A percentile compares a stretch with the other conserved stretches of the same genome.
Evolutionary conservation across 2,797 vertebrate species (phyloP).

Genomic region (Dermochelys coriacea): DNA sequence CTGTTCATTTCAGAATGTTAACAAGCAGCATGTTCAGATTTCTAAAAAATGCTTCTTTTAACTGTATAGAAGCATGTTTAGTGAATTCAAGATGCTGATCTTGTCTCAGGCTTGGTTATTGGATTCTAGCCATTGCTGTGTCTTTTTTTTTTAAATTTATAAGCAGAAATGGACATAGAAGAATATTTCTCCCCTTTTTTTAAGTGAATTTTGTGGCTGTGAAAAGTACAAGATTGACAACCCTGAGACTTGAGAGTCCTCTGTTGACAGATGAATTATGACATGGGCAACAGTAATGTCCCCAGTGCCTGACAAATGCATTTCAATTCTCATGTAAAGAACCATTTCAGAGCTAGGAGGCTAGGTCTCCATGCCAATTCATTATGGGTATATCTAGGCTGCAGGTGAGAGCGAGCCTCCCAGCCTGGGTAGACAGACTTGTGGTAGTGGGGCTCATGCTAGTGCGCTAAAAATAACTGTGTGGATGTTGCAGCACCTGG

Average conservation of each 20-base stretch:
- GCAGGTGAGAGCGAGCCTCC: neutral
- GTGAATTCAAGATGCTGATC: neutral
- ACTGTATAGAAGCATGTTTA: neutral
- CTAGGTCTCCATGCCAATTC: constrained; percentile 44
- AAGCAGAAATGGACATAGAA: neutral
- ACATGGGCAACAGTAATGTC: constrained; percentile 14
- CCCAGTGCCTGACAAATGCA: constrained; percentile 17
- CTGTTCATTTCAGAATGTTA: neutral
- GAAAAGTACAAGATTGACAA: neutral
- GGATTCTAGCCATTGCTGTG: neutral
- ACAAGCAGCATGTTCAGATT: neutral
- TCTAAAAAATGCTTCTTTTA: neutral
- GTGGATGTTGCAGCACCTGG: neutral
- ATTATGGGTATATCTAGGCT: constrained; percentile 10
- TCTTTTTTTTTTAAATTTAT: neutral
- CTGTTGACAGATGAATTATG: neutral
- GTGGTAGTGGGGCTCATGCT: neutral
- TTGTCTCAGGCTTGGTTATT: neutral
- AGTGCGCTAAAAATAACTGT: neutral
- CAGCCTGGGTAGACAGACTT: neutral
- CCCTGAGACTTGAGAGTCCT: neutral
- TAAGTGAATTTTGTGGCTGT: constrained; percentile 3
- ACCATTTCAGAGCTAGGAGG: constrained; percentile 5
- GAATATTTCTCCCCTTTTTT: neutral
- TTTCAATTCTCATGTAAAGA: constrained; percentile 32